Evolutionary conservation across 2,113 vertebrate genomes (phyloP), one percentile per base, ranked within the genome.

Genomic region (Neofelis nebulosa): DNA sequence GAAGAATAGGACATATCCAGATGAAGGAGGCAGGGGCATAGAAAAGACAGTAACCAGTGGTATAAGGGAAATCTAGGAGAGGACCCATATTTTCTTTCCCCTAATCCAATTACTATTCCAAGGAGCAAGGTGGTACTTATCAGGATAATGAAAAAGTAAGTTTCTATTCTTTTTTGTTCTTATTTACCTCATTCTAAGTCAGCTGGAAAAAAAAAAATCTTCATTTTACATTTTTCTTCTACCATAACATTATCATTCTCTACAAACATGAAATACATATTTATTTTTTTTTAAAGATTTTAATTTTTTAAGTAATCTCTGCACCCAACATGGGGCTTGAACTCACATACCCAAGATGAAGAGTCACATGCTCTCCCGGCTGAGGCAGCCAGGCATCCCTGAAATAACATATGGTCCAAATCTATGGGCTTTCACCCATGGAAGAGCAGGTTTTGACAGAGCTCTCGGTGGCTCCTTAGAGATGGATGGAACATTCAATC

Each of bases 401-500:
- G 57, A 61, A 61, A 23, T 61, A 61, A 61, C 8, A 61, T 23
- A 61, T 9, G 55, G 57, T 61, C 23, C 7, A 86, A 83, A 95
- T 96, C 90, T 98, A 96, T 45, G 63, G 65, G 57, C 6, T 98
- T 95, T 95, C 90, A 96, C 98, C 86, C n/a, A 93, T 0, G 0
- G 97, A 90, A 7, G 10, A 19, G 7, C 23, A 33, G 57, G 27
- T 92, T 98, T 98, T 66, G 16, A 98, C 96, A 61, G 36, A 57
- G 69, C 95, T 97, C 80, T 88, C 7, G 45, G 73, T 71, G 68
- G 87, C 36, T 93, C 68, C 84, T 95, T 96, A 81, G 90, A 92
- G 95, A 98, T 97, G 95, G 95, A 95, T 96, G 91, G 89, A 11
- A 38, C 50, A 55, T 92, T 97, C 41, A 33, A 36, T 92, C 82